These are phyloP conservation scores for Colossoma macropomum DNA, from an alignment of 2,113 vertebrate genomes.

Conservation along the genomic window DNA sequence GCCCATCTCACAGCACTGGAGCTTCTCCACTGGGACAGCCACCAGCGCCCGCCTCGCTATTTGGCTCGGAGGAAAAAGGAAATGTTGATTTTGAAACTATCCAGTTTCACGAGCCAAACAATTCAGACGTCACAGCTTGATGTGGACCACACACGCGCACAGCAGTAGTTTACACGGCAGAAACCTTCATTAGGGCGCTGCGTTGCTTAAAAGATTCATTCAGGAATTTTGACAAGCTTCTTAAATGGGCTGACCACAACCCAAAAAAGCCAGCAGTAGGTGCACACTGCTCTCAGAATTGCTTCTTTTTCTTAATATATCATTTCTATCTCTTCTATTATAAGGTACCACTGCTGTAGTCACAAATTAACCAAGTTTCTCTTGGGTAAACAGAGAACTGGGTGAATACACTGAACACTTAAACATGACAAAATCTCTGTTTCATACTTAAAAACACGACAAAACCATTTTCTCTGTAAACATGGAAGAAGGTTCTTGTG, in stretches of 20 bases:
- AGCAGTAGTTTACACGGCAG: not conserved
- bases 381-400: too few relatives aligned
- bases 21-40: constrained; percentile 25
- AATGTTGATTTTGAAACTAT: constrained; percentile 19
- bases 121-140: constrained; percentile 37
- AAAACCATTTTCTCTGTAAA: too few relatives aligned
- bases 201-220: not conserved
- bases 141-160: constrained; percentile 43
- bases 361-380: not conserved
- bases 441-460: too few relatives aligned
- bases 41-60: constrained; percentile 1
- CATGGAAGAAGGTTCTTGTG: not conserved
- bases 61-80: constrained; percentile 36
- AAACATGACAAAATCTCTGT: too few relatives aligned
- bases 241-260: not conserved
- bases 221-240: not conserved
- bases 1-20: constrained; percentile 12
- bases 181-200: not conserved
- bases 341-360: not conserved
- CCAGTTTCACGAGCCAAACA: constrained; percentile 44
- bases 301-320: too few relatives aligned
- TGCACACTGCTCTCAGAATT: not conserved
- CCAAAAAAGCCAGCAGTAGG: not conserved
- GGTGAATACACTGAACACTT: too few relatives aligned
- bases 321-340: not conserved